A percentile compares a stretch with the other conserved stretches of the same genome.
Evolutionary conservation across 1,140 invertebrate genomes (phyloP).

Genomic region (Belonocnema kinseyi): DNA sequence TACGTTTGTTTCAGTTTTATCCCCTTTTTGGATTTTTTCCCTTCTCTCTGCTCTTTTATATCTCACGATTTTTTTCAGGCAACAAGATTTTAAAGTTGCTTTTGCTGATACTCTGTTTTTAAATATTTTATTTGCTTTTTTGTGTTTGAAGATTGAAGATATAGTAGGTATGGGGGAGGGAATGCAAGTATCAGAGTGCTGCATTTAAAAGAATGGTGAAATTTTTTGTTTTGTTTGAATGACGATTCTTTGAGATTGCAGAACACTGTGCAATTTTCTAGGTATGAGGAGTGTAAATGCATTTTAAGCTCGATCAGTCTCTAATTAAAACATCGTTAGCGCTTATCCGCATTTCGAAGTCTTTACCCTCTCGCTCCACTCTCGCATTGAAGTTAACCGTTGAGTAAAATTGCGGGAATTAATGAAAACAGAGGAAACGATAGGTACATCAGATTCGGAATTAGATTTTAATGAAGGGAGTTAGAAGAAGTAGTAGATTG

Average conservation of each 20-base stretch:
- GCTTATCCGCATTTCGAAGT: slow-evolving; percentile 25
- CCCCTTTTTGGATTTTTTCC: background rate
- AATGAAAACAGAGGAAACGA: slow-evolving; percentile 30
- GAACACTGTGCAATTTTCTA: slow-evolving; percentile 10
- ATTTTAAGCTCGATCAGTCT: slow-evolving; percentile 29
- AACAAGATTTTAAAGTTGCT: background rate
- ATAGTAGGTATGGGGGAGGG: background rate
- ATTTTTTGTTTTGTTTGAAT: slow-evolving; percentile 25
- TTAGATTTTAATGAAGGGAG: slow-evolving; percentile 16
- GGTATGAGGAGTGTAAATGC: slow-evolving; percentile 20
- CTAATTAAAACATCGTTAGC: slow-evolving; percentile 31
- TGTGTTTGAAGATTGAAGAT: background rate
- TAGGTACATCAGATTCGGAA: slow-evolving; percentile 23
- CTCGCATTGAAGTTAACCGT: slow-evolving; percentile 28
- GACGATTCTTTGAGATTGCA: slow-evolving; percentile 45
- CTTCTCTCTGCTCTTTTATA: background rate
- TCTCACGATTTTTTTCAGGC: background rate
- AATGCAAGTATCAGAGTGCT: slow-evolving; percentile 5
- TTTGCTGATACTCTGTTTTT: background rate
- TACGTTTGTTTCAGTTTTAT: slow-evolving; percentile 38
- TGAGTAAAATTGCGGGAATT: slow-evolving; percentile 31
- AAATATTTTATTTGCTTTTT: background rate
- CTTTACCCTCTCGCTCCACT: slow-evolving; percentile 20
- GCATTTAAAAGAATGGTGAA: background rate
- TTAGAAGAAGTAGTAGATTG: background rate